phyloP scores from a whole-genome alignment of 2,888 invertebrate genomes.

The Lissocephala sabroskyi region DNA sequence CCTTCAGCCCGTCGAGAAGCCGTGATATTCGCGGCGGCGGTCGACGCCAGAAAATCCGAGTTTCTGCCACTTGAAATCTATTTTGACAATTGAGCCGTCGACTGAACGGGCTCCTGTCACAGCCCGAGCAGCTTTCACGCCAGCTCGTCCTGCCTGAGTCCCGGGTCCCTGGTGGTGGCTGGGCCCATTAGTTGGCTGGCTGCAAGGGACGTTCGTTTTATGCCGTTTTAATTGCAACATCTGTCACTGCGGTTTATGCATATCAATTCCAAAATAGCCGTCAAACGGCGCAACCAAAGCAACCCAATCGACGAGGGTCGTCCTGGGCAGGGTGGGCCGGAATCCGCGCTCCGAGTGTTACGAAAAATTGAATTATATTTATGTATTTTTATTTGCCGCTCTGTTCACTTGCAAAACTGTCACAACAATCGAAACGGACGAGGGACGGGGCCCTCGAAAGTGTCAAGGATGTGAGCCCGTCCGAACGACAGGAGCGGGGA shows the following conservation, averaged over 20 bases:
- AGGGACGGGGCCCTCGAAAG: no score
- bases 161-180: background rate
- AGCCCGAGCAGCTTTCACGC: background rate
- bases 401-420: constrained; percentile 44
- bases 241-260: constrained; percentile 69
- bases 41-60: constrained; percentile 54
- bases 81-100: constrained; percentile 71
- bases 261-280: constrained; percentile 64
- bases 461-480: no score
- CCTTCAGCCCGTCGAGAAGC: background rate
- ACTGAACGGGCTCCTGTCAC: constrained; percentile 10
- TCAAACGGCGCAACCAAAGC: constrained; percentile 37
- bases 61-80: constrained; percentile 58
- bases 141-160: background rate
- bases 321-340: background rate
- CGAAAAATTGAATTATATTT: constrained; percentile 60
- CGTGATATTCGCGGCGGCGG: constrained; percentile 14
- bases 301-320: constrained; percentile 8
- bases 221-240: constrained; percentile 70
- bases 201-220: constrained; percentile 44
- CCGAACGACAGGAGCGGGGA: no score
- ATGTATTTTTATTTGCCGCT: constrained; percentile 11
- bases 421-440: constrained; percentile 40
- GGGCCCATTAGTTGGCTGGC: no score
- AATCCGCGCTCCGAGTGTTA: constrained; percentile 14